Conservation (phyloP, 1,140 invertebrate species). For the Caenorhabditis remanei region DNA sequence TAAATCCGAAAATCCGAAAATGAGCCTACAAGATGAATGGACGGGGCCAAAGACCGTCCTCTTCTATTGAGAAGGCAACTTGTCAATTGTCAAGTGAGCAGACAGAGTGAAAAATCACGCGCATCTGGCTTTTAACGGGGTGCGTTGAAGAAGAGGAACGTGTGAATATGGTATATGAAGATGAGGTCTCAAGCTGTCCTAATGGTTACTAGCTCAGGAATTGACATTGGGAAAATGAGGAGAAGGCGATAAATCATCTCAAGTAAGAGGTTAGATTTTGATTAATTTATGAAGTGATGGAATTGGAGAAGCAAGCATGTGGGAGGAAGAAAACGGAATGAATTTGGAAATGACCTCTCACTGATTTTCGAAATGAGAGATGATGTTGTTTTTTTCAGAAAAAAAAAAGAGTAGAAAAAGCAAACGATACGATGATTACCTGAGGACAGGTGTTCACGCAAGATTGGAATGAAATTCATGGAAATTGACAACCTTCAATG, state of each 20-base stretch:
- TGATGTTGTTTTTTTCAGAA: background rate
- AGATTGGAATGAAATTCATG: slow-evolving; percentile 51
- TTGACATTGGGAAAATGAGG: slow-evolving; percentile 15
- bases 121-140: slow-evolving; percentile 47
- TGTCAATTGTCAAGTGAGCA: slow-evolving; percentile 36
- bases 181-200: slow-evolving; percentile 29
- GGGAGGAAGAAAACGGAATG: background rate
- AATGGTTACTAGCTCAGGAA: slow-evolving; percentile 8
- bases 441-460: slow-evolving; percentile 51
- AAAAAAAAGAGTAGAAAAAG: background rate
- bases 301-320: background rate
- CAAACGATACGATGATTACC: background rate
- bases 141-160: background rate
- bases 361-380: background rate
- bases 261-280: slow-evolving; percentile 45
- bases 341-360: background rate
- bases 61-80: background rate
- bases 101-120: slow-evolving; percentile 41
- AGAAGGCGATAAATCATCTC: slow-evolving; percentile 39
- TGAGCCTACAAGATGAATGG: slow-evolving; percentile 27
- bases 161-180: slow-evolving; percentile 28
- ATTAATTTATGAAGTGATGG: slow-evolving; percentile 55
- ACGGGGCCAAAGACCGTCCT: background rate
- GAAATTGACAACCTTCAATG: slow-evolving; percentile 44
- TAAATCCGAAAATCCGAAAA: slow-evolving; percentile 45